These are phyloP conservation scores for Trachelus tabidus DNA, from an alignment of 2,888 invertebrate genomes.

Conservation along the genomic window DNA sequence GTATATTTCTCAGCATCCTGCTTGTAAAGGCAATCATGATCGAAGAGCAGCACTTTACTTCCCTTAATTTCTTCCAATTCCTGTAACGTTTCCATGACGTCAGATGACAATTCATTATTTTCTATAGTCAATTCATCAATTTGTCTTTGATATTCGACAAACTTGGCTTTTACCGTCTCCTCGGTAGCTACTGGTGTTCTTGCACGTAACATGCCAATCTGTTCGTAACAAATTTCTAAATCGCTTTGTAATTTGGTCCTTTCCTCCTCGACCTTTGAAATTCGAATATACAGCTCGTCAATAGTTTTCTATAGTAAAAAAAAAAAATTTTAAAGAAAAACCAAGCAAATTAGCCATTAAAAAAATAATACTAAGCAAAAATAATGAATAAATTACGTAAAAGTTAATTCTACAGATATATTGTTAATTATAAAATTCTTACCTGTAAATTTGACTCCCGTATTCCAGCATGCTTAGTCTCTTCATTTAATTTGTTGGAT, in stretches of 20 bases:
- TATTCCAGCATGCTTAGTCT: slow-evolving; percentile 36
- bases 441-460: slow-evolving; percentile 32
- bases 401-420: not conserved
- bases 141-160: slow-evolving; percentile 32
- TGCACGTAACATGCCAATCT: slow-evolving; percentile 27
- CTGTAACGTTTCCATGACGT: slow-evolving; percentile 71
- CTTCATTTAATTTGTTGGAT: slow-evolving; percentile 41
- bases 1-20: slow-evolving; percentile 32
- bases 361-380: not conserved
- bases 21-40: slow-evolving; percentile 49
- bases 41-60: slow-evolving; percentile 38
- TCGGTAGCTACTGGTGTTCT: slow-evolving; percentile 28
- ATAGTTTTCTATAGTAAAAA: slow-evolving; percentile 34
- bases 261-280: slow-evolving; percentile 39
- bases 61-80: slow-evolving; percentile 48
- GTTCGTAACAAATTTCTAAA: slow-evolving; percentile 29
- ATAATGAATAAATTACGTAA: not conserved
- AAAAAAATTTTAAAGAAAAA: not conserved
- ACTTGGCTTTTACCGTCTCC: slow-evolving; percentile 26
- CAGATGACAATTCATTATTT: slow-evolving; percentile 67
- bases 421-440: slow-evolving; percentile 7
- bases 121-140: slow-evolving; percentile 42
- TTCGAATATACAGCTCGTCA: slow-evolving; percentile 39
- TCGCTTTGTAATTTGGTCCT: slow-evolving; percentile 38
- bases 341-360: not conserved